phyloP scores from a whole-genome alignment of 2,888 invertebrate genomes.

The Athalia rosae region DNA sequence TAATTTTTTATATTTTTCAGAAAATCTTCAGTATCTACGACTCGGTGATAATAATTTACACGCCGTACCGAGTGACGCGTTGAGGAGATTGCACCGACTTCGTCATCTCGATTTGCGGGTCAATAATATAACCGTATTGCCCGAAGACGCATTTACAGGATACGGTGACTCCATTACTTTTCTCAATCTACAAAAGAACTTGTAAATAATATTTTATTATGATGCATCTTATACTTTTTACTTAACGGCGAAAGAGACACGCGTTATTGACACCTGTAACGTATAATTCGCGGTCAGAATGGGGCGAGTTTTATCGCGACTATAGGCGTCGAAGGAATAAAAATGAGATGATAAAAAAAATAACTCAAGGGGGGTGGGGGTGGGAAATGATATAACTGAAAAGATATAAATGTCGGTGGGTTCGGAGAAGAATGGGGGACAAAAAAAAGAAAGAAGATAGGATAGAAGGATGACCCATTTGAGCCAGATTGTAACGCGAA shows the following conservation, averaged over 20 bases:
- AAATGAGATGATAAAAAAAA: not conserved
- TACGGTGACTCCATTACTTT: slow-evolving; percentile 95
- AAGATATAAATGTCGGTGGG: not conserved
- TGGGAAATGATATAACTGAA: not conserved
- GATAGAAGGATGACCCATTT: not conserved
- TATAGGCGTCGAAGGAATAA: not conserved
- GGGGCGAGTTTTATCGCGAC: slow-evolving; percentile 6
- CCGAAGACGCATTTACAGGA: slow-evolving; percentile 90
- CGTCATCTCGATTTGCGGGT: slow-evolving; percentile 91
- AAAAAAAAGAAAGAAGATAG: not conserved
- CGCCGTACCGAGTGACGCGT: slow-evolving; percentile 88
- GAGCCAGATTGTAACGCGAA: slow-evolving; percentile 21
- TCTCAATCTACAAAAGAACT: slow-evolving; percentile 92
- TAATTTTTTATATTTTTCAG: slow-evolving; percentile 74
- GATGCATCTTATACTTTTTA: not conserved
- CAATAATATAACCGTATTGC: slow-evolving; percentile 89
- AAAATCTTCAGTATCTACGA: slow-evolving; percentile 91
- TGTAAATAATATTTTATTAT: slow-evolving; percentile 78
- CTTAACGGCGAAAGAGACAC: not conserved
- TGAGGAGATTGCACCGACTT: slow-evolving; percentile 88
- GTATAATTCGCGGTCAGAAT: not conserved
- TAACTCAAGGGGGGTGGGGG: not conserved
- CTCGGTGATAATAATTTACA: slow-evolving; percentile 92
- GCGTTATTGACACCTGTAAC: too few species aligned
- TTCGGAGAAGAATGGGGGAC: not conserved